Evolutionary conservation across 2,888 invertebrate genomes (phyloP), one percentile per base, ranked within the genome.

Genomic region (Byasa hedistus): DNA sequence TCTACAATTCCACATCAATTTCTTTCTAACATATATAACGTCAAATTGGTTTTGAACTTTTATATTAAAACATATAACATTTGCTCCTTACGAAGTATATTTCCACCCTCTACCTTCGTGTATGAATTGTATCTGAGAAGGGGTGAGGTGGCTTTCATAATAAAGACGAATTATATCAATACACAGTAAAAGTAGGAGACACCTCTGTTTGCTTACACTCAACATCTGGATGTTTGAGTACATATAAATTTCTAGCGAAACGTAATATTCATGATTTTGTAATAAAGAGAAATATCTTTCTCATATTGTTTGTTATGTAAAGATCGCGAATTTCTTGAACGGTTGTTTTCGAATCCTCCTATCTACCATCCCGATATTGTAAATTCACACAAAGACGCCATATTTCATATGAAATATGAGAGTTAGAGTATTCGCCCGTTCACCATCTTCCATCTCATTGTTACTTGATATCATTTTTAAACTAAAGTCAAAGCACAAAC

Each of bases 131-230:
- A 17, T 59, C 17, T 24, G 7, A 23, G 21, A 44, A 19, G 24
- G 19, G 59, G 39, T 19, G 59, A 24, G 48, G 48, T 21, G 48
- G 59, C 24, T 59, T 59, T 8, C 48, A 39, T 24, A 44, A 24
- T 57, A 21, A 3, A 10, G 58, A 58, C 58, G 39, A 44, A 23
- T 58, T 58, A 23, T 58, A 58, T 58, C 23, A 39, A 22, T 44
- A 19, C 4, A n/a, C 15, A 8, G 48, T 23, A 39, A 36, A 57
- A n/a, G 59, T 44, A 23, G 8, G 59, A 3, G 48, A 24, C 23
- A 17, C 12, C 44, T n/a, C 19, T 59, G 19, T 59, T 48, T 59
- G 19, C 22, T 48, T 59, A 12, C 0, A 48, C 48, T 48, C n/a
- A 4, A 48, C 48, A 8, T n/a, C 4, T 48, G 19, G 4, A 48